These are phyloP conservation scores for Aporrectodea caliginosa DNA, from an alignment of 1,140 invertebrate genomes.

Conservation along the genomic window DNA sequence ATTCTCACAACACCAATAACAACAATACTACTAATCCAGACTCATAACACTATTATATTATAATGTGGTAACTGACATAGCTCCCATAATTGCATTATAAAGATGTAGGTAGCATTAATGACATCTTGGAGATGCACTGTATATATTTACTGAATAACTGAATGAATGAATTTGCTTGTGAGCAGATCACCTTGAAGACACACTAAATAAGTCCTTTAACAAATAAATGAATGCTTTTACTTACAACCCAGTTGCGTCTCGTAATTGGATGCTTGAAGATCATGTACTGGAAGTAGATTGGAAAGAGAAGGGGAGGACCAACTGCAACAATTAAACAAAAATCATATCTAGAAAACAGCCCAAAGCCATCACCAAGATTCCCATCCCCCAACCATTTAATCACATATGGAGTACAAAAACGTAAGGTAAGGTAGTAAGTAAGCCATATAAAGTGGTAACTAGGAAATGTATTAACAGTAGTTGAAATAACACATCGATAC, in stretches of 20 bases:
- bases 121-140: background rate
- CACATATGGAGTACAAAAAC: background rate
- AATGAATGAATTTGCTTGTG: background rate
- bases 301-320: constrained; percentile 54
- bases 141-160: background rate
- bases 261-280: constrained; percentile 48
- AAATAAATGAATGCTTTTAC: background rate
- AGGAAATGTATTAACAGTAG: background rate
- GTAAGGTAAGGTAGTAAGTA: background rate
- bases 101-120: background rate
- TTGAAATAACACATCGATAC: too few species aligned
- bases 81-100: too few species aligned
- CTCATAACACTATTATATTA: background rate
- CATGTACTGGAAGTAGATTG: constrained; percentile 54
- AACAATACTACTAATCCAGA: background rate
- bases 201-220: background rate
- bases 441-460: background rate
- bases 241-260: constrained; percentile 38
- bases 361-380: background rate
- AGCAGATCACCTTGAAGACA: background rate
- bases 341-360: background rate
- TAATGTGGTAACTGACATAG: background rate
- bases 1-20: too few species aligned
- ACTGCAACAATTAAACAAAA: constrained; percentile 37
- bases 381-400: too few species aligned